Evolutionary conservation across 2,888 invertebrate genomes (phyloP), one percentile per base, ranked within the genome.

Genomic region (Tipula helvola): DNA sequence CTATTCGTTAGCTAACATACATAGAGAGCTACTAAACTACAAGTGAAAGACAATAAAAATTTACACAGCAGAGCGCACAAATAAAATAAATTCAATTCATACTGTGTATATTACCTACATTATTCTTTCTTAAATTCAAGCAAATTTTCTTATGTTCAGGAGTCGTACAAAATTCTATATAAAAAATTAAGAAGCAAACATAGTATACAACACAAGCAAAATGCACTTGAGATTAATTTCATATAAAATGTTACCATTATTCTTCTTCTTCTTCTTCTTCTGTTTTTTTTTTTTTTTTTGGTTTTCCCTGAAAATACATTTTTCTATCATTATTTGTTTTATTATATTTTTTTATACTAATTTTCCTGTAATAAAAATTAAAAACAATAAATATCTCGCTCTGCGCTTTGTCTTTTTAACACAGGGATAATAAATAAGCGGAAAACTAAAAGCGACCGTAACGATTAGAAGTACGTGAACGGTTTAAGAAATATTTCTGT

Each of bases 181-280:
- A 71, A 28, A 71, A 71, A 71, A 71, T 71, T 71, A 71, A 71
- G 28, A 71, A 71, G 71, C 71, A 71, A 71, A 28, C 5, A 71
- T 12, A 18, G n/a, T 71, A 8, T 71, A 16, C 16, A 52, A 52
- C 71, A 71, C 10, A 71, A 71, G 71, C 71, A 71, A 71, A 71
- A 71, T 71, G 71, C 71, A 71, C 71, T 71, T 71, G 71, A 71
- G 71, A 71, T 71, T 71, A 71, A 71, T 71, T 71, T 71, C 71
- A 10, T 71, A 71, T 71, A 28, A 71, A 71, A 18, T 71, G 71
- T 28, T 71, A 28, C 71, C 71, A 71, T 71, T 28, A 71, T 10
- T 71, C 71, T 28, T 13, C 47, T 52, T 52, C 44, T 44, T 44
- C 10, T 10, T n/a, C n/a, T n/a, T n/a, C n/a, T n/a, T n/a, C n/a